These are phyloP conservation scores for Cygnus atratus DNA, from an alignment of 2,113 vertebrate species.

Conservation along the genomic window DNA sequence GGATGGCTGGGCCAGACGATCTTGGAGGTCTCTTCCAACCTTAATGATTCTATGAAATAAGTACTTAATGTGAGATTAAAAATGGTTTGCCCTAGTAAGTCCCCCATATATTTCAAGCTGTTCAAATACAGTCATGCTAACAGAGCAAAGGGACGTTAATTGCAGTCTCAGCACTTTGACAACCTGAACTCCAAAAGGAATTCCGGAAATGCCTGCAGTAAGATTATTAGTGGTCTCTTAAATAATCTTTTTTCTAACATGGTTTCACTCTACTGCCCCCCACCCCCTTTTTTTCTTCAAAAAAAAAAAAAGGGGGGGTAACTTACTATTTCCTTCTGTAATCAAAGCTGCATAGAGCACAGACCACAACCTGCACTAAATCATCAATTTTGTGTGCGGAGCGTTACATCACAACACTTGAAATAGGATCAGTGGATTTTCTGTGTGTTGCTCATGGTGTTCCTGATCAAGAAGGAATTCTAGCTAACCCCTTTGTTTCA, in stretches of 20 bases:
- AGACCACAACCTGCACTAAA: neutral
- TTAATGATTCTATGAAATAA: neutral
- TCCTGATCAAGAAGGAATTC: constrained; percentile 1
- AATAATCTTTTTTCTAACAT: neutral
- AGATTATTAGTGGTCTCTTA: neutral
- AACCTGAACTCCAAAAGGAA: neutral
- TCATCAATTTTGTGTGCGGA: neutral
- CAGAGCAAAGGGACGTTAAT: neutral
- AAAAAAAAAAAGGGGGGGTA: neutral
- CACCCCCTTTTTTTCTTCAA: neutral
- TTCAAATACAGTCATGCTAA: neutral
- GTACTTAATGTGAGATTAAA: neutral
- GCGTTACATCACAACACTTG: neutral
- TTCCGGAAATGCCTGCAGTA: fast-evolving
- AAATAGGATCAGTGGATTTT: neutral
- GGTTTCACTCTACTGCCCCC: neutral
- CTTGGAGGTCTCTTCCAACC: too few relatives aligned
- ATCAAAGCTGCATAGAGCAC: neutral
- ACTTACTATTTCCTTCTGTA: neutral
- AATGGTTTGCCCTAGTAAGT: neutral
- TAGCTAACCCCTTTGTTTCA: neutral
- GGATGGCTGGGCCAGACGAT: too few relatives aligned
- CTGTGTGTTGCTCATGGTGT: neutral
- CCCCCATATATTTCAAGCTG: neutral
- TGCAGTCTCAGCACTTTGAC: neutral